Evolutionary conservation across 2,113 vertebrate genomes (phyloP).

Genomic region (Prionailurus viverrinus): DNA sequence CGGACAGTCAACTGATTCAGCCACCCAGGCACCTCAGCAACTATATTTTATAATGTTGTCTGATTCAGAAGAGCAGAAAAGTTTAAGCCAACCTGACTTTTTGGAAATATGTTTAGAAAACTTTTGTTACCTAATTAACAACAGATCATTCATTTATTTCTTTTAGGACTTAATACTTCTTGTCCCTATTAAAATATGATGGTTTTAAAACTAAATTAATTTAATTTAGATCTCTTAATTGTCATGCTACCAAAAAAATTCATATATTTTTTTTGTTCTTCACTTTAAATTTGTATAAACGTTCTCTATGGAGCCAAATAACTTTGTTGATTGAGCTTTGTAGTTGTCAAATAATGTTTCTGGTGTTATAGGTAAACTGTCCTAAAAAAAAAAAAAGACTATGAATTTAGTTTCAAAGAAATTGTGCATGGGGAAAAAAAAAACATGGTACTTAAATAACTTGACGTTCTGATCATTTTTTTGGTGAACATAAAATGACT

Average conservation of each 20-base stretch:
- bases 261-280: slow-evolving; percentile 10
- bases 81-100: background rate
- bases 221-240: background rate
- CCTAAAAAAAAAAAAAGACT: background rate
- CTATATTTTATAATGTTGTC: background rate
- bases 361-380: background rate
- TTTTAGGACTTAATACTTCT: background rate
- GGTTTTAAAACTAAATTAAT: background rate
- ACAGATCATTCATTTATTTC: background rate
- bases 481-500: background rate
- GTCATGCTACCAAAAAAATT: background rate
- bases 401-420: background rate
- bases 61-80: background rate
- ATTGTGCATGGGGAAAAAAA: background rate
- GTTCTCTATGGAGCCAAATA: background rate
- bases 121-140: background rate
- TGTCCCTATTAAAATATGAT: background rate
- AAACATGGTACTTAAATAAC: background rate
- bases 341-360: background rate
- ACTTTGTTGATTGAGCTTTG: background rate
- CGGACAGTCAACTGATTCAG: too few species aligned
- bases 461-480: background rate
- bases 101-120: slow-evolving; percentile 16
- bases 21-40: too few species aligned
- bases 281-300: slow-evolving; percentile 18